Evolutionary conservation across 1,140 invertebrate genomes (phyloP).

Genomic region (Brachionus asplanchnoidis): DNA sequence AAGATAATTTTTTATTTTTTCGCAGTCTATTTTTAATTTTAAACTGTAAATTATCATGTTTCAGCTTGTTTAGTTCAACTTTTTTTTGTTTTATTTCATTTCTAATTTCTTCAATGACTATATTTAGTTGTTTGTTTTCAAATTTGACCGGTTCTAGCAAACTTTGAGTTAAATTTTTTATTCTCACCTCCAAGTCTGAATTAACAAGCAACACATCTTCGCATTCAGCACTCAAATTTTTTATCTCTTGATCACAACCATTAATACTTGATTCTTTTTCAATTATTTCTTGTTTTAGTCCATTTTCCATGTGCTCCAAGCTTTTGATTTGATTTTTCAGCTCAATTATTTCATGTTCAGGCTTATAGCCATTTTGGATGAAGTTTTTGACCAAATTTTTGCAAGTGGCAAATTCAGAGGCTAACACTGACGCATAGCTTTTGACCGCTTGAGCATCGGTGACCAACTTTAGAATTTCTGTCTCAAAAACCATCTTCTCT

Average conservation of each 20-base stretch:
- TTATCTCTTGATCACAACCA: neutral
- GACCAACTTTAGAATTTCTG: neutral
- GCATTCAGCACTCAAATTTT: neutral
- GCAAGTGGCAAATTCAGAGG: neutral
- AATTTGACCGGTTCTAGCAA: neutral
- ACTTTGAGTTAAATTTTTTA: neutral
- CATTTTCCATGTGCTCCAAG: neutral
- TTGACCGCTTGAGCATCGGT: neutral
- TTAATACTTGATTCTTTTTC: neutral
- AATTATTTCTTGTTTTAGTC: neutral
- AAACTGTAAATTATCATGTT: neutral
- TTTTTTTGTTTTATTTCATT: conserved; percentile 28
- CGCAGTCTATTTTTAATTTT: conserved; percentile 8
- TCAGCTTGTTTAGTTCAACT: neutral
- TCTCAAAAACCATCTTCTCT: neutral
- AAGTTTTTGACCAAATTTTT: neutral
- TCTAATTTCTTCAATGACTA: neutral
- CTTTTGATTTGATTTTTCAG: neutral
- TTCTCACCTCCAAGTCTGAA: neutral
- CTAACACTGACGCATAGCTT: neutral
- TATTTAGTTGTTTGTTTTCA: neutral
- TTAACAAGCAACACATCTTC: neutral
- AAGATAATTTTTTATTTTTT: neutral
- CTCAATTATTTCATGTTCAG: conserved; percentile 10
- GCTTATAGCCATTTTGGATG: neutral